Evolutionary conservation across 2,113 vertebrate genomes (phyloP).

Genomic region (Ondatra zibethicus): DNA sequence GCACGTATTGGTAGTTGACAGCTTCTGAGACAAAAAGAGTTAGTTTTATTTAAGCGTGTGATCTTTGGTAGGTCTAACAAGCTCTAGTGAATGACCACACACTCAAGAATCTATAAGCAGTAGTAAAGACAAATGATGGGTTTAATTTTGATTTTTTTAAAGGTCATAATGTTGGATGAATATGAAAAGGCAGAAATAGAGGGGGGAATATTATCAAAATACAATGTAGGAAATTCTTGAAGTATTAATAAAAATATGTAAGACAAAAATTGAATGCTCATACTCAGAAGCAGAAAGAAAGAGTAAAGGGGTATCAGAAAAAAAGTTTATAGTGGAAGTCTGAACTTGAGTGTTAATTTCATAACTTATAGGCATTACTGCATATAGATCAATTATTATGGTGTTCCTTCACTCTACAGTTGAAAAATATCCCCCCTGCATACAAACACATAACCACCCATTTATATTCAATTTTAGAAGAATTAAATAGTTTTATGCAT

Average conservation of each 20-base stretch:
- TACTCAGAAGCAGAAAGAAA: background rate
- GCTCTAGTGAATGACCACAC: background rate
- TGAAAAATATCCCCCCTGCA: background rate
- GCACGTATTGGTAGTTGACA: background rate
- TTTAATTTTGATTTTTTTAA: background rate
- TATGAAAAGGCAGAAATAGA: background rate
- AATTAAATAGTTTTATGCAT: background rate
- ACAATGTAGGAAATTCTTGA: background rate
- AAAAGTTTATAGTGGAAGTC: background rate
- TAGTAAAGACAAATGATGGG: background rate
- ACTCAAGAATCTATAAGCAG: background rate
- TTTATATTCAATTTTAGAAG: background rate
- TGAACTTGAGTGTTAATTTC: background rate
- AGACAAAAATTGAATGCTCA: too few relatives aligned
- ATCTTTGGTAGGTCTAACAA: too few relatives aligned
- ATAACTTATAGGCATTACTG: background rate
- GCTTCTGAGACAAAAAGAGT: background rate
- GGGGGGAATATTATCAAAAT: background rate
- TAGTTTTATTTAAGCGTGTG: background rate
- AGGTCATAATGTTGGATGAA: background rate
- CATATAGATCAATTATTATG: background rate
- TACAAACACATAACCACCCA: background rate
- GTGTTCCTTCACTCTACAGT: background rate
- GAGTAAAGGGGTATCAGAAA: background rate
- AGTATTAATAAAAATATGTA: background rate